Conservation (phyloP, 30 jellyfish, hydroid and myxozoan species). For the Hydractinia echinata region DNA sequence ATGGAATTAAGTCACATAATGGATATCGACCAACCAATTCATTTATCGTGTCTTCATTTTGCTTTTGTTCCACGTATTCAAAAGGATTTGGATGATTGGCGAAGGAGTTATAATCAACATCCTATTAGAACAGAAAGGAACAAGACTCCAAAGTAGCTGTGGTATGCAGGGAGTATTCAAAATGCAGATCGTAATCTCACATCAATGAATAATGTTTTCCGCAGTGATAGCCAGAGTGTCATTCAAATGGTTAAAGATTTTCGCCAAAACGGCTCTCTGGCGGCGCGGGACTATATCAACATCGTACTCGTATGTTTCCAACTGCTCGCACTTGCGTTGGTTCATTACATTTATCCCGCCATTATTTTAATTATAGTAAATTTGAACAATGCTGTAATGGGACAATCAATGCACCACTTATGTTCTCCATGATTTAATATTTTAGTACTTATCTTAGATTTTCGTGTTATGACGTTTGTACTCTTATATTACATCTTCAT, state of each 20-base stretch:
- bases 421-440: no score
- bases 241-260: background rate
- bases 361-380: no score
- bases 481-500: no score
- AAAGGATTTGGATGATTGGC: slow-evolving; percentile 1
- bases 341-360: no score
- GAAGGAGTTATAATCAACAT: background rate
- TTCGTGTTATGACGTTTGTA: no score
- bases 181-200: background rate
- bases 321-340: no score
- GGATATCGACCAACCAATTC: background rate
- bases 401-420: no score
- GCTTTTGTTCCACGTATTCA: background rate
- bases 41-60: background rate
- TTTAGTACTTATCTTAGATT: no score
- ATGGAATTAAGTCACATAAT: background rate
- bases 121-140: background rate
- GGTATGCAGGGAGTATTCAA: slow-evolving; percentile 2
- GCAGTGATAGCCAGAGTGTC: background rate
- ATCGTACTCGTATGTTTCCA: background rate
- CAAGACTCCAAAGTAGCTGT: slow-evolving; percentile 7
- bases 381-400: no score
- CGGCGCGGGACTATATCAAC: background rate
- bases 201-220: background rate
- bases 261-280: background rate